phyloP scores from a whole-genome alignment of 2,888 invertebrate species.

The Thymelicus acteon region DNA sequence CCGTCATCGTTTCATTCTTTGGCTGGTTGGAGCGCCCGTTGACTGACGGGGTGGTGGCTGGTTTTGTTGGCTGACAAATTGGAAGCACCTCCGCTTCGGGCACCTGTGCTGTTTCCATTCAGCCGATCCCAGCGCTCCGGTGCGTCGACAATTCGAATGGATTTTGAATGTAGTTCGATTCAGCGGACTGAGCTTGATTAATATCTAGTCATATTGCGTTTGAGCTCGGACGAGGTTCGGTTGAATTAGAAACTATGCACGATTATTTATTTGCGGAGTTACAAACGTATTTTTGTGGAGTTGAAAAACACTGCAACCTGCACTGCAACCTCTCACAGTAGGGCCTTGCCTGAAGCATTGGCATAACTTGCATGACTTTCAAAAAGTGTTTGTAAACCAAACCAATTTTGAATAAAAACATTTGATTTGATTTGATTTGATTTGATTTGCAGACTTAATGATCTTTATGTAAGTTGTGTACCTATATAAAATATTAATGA shows the following conservation, averaged over 20 bases:
- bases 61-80: constrained; percentile 73
- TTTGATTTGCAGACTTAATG: too few species aligned
- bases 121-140: constrained; percentile 36
- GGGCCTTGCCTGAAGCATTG: too few species aligned
- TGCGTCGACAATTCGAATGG: constrained; percentile 36
- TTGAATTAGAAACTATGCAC: neutral
- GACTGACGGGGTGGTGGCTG: constrained; percentile 76
- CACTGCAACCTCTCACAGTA: too few species aligned
- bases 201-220: constrained; percentile 27
- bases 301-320: neutral
- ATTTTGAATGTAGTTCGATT: constrained; percentile 32
- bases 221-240: neutral
- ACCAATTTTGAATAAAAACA: too few species aligned
- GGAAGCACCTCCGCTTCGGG: constrained; percentile 60
- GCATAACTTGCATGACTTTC: too few species aligned
- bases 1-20: constrained; percentile 81
- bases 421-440: too few species aligned
- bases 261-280: neutral
- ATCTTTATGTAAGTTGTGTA: too few species aligned
- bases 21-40: constrained; percentile 70
- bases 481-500: too few species aligned
- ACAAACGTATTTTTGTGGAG: constrained; percentile 17
- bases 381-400: too few species aligned
- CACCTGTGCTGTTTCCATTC: constrained; percentile 47
- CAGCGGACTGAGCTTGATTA: constrained; percentile 25